Evolutionary conservation across 2,888 invertebrate species (phyloP), one percentile per base, ranked within the genome.

Genomic region (Aricia artaxerxes): DNA sequence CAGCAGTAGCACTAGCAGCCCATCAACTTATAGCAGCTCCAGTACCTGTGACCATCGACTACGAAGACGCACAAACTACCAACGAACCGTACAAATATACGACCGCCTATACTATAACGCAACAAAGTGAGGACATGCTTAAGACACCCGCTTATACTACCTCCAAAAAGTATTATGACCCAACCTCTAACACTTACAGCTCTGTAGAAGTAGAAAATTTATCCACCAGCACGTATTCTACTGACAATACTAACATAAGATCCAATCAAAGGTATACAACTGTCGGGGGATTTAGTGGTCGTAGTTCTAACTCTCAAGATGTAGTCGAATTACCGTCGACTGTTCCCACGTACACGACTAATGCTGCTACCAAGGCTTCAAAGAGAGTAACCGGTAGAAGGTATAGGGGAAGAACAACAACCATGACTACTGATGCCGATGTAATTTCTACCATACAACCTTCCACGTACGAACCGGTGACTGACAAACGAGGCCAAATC

Each of bases 11-110:
- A 1, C 86, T 95, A 81, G 95, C 94, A 11, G 92, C 94, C 6
- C 94, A 95, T 84, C 92, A 94, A 83, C 90, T 95, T 4, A 85
- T 94, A 44, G 88, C 91, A 13, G 94, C 94, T 4, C 94, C 95
- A 0, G 83, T 94, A 57, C 95, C 95, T 1, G 88, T 86, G 82
- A 86, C 90, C 60, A 87, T 88, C 2, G 88, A 89, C 79, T 92
- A 88, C 81, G 91, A 91, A 76, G 87, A 88, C 31, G 84, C 87
- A 4, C 88, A 85, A 16, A 90, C 86, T 5, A 85, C 75, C 31
- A 79, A 61, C 5, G 61, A 49, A 64, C 79, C 79, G n/a, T 75
- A 44, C 44, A 78, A 78, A 78, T 78, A 78, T 40, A 79, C 79
- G 16, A 79, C 61, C 31, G 76, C 49, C 4, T 85, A 85, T 91